These are phyloP conservation scores for Martes flavigula DNA, from an alignment of 2,797 vertebrate genomes.

Conservation along the genomic window DNA sequence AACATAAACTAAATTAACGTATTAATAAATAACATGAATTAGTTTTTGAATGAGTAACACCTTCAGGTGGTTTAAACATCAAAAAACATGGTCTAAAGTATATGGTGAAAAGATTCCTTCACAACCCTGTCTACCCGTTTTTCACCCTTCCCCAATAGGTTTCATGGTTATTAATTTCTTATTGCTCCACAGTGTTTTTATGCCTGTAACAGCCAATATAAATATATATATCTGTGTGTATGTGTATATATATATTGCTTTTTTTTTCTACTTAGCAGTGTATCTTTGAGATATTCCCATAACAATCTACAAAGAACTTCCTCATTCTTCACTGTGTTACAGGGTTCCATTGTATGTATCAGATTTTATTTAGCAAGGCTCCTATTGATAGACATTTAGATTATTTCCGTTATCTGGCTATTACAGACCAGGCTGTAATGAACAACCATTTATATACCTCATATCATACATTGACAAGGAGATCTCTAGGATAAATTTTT, in stretches of 20 bases:
- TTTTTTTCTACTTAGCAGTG: constrained; percentile 21
- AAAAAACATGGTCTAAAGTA: neutral
- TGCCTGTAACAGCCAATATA: neutral
- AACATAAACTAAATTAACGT: neutral
- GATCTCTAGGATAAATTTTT: neutral
- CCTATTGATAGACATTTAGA: neutral
- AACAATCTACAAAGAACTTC: constrained; percentile 5
- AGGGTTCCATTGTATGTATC: neutral
- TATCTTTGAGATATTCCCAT: constrained; percentile 21
- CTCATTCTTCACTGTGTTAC: neutral
- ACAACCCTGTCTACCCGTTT: neutral
- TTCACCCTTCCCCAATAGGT: neutral
- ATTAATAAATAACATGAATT: neutral
- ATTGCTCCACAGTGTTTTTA: neutral
- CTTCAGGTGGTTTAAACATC: neutral
- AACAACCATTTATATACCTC: neutral
- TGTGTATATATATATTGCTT: neutral
- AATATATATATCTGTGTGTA: neutral
- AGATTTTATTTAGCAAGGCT: constrained; percentile 6
- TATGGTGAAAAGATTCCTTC: neutral
- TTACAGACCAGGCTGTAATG: neutral
- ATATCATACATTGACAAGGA: neutral
- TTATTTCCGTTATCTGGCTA: neutral
- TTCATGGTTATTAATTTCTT: neutral
- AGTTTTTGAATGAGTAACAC: neutral